Percentiles rank a stretch among this genome's conserved stretches.
These are phyloP conservation scores for Himalopsyche japonica DNA, from an alignment of 2,888 invertebrate species.

Conservation along the genomic window DNA sequence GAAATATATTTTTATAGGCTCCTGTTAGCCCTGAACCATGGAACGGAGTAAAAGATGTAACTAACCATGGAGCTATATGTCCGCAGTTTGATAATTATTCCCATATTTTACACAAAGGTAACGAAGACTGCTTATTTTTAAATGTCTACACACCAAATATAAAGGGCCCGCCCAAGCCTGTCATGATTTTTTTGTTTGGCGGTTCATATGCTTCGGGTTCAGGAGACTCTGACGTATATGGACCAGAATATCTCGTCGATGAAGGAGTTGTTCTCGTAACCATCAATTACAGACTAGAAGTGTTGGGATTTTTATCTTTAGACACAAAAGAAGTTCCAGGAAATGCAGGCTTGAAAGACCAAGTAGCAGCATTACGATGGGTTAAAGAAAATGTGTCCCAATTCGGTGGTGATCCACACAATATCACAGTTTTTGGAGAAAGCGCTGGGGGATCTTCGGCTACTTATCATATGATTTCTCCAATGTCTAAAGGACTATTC, in stretches of 20 bases:
- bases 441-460: conserved; percentile 51
- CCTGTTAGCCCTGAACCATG: conserved; percentile 49
- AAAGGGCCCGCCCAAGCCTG: conserved; percentile 43
- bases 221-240: conserved; percentile 48
- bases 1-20: conserved; percentile 46
- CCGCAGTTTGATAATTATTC: conserved; percentile 49
- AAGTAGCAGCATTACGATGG: conserved; percentile 53
- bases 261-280: conserved; percentile 52
- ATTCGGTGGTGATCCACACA: conserved; percentile 53
- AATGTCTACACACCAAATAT: conserved; percentile 51
- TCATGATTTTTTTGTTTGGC: conserved; percentile 49
- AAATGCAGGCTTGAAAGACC: conserved; percentile 58
- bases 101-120: conserved; percentile 42
- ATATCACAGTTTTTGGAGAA: conserved; percentile 55
- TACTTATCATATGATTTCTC: conserved; percentile 51
- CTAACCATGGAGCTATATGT: conserved; percentile 47
- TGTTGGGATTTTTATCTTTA: conserved; percentile 51
- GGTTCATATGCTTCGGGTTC: conserved; percentile 49
- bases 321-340: conserved; percentile 53
- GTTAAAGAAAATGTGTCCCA: conserved; percentile 49
- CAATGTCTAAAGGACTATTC: conserved; percentile 53
- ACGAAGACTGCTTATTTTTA: conserved; percentile 52
- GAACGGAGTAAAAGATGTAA: conserved; percentile 49
- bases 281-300: conserved; percentile 52
- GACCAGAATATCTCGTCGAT: conserved; percentile 51